Evolutionary conservation across 2,888 invertebrate genomes (phyloP).

Genomic region (Dolichomitus sp.): DNA sequence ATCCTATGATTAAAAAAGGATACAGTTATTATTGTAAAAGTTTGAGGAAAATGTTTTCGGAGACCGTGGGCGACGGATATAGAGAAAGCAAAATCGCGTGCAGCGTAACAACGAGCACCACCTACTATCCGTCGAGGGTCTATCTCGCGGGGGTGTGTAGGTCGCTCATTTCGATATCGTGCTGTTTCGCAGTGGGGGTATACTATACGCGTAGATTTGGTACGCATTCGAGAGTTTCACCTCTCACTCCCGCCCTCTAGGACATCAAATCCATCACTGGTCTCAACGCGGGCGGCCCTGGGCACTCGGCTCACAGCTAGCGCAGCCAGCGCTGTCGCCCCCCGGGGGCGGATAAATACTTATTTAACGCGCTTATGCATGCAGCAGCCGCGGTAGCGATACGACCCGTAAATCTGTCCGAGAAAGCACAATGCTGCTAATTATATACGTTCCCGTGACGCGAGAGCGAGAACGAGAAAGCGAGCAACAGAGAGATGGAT

Average conservation of each 20-base stretch:
- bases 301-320: slow-evolving; percentile 62
- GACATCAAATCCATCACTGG: slow-evolving; percentile 82
- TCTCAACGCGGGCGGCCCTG: slow-evolving; percentile 56
- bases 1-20: neutral
- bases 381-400: slow-evolving; percentile 84
- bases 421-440: slow-evolving; percentile 85
- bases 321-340: slow-evolving; percentile 75
- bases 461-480: slow-evolving; percentile 70
- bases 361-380: slow-evolving; percentile 86
- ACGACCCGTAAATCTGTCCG: slow-evolving; percentile 85
- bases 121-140: slow-evolving; percentile 14
- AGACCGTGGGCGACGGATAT: neutral
- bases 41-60: slow-evolving; percentile 26
- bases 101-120: slow-evolving; percentile 28
- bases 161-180: slow-evolving; percentile 28
- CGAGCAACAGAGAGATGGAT: slow-evolving; percentile 53
- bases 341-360: slow-evolving; percentile 86
- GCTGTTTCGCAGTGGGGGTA: slow-evolving; percentile 11
- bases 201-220: slow-evolving; percentile 50
- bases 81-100: slow-evolving; percentile 22
- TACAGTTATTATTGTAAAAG: neutral
- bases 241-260: slow-evolving; percentile 44
- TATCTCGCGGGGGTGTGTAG: neutral
- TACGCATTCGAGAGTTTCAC: slow-evolving; percentile 64
- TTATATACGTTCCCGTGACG: slow-evolving; percentile 85